These are phyloP conservation scores for Montipora sp. DNA, from an alignment of 64 coral and sea anemone genomes.

Conservation along the genomic window DNA sequence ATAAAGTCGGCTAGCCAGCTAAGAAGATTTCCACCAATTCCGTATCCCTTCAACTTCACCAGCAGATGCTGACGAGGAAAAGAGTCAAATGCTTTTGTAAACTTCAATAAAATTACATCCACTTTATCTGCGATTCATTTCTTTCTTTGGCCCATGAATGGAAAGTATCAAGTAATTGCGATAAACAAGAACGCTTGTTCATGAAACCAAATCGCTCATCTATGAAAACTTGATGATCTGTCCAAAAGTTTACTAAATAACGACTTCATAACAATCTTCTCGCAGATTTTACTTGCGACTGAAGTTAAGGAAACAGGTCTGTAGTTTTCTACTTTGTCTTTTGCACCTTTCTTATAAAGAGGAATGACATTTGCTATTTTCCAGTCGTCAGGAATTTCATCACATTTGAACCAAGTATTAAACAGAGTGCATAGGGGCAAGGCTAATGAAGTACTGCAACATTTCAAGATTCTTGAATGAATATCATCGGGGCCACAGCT, in stretches of 20 bases:
- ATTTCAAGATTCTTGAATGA: constrained; percentile 1
- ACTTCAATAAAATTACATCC: no score
- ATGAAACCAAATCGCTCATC: no score
- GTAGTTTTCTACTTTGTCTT: constrained; percentile 28
- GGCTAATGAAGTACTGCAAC: neutral
- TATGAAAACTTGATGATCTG: no score
- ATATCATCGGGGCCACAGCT: neutral
- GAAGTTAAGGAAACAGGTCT: constrained; percentile 34
- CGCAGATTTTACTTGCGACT: constrained; percentile 10
- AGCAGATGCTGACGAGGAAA: no score
- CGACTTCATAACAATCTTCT: constrained; percentile 9
- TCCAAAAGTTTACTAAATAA: neutral
- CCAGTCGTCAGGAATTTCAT: constrained; percentile 27
- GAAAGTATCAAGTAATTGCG: no score
- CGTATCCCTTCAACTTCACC: no score
- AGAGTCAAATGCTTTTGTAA: no score
- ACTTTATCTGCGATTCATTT: no score
- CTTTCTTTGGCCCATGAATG: no score
- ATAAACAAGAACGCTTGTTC: no score
- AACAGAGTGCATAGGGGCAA: neutral
- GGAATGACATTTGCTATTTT: constrained; percentile 48
- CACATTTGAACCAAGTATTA: constrained; percentile 1
- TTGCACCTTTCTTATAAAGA: constrained; percentile 17
- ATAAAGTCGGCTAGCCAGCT: constrained; percentile 16
- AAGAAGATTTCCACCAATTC: no score